phyloP scores from a whole-genome alignment of 2,888 invertebrate species.

The Boloria euphrosyne region DNA sequence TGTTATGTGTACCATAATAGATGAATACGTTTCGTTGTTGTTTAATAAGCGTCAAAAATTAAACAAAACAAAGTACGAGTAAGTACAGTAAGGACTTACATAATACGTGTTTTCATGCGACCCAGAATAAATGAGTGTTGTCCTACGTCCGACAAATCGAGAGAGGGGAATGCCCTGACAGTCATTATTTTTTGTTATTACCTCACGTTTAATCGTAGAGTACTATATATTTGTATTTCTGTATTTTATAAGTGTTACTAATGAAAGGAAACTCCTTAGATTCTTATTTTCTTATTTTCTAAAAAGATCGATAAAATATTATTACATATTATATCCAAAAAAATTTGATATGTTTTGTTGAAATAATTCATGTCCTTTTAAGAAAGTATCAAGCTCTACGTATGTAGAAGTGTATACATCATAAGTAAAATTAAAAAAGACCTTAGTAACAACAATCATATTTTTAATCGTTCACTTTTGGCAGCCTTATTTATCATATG shows the following conservation, averaged over 20 bases:
- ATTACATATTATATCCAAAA: too few species aligned
- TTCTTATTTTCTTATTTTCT: too few species aligned
- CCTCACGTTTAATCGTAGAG: neutral
- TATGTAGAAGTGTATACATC: too few species aligned
- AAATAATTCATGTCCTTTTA: too few species aligned
- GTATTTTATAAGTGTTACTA: neutral
- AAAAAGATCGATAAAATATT: too few species aligned
- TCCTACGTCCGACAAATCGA: conserved; percentile 27
- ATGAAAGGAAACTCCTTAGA: too few species aligned
- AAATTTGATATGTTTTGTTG: too few species aligned
- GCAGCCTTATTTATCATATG: too few species aligned
- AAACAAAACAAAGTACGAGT: conserved; percentile 19
- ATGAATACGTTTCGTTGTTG: conserved; percentile 18
- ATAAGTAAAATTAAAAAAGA: too few species aligned
- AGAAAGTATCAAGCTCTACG: too few species aligned
- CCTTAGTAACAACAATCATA: too few species aligned
- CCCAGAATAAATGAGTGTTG: conserved; percentile 29
- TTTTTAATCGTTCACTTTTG: too few species aligned
- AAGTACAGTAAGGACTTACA: conserved; percentile 31
- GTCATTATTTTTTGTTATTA: conserved; percentile 48
- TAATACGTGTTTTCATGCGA: conserved; percentile 34
- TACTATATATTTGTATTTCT: neutral
- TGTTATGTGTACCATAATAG: conserved; percentile 1
- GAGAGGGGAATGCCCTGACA: conserved; percentile 64
- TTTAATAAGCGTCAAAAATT: conserved; percentile 20